These are phyloP conservation scores for Lepidostoma basale DNA, from an alignment of 1,140 invertebrate species.

Conservation along the genomic window DNA sequence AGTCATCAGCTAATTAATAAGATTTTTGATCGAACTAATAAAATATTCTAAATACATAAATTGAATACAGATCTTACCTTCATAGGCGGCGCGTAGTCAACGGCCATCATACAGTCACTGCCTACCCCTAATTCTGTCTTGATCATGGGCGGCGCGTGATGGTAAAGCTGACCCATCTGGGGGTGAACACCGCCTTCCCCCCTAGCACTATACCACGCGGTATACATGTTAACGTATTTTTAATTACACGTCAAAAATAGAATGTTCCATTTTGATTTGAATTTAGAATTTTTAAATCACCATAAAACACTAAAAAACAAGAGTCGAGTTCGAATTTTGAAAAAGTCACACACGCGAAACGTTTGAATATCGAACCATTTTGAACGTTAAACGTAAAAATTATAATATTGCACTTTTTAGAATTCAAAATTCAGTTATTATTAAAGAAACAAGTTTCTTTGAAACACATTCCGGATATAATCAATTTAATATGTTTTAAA, in stretches of 20 bases:
- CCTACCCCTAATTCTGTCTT: slow-evolving; percentile 61
- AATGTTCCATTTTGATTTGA: too few relatives aligned
- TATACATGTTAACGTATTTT: slow-evolving; percentile 53
- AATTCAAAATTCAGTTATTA: too few relatives aligned
- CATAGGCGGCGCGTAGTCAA: slow-evolving; percentile 61
- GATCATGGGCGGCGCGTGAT: slow-evolving; percentile 60
- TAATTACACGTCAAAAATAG: too few relatives aligned
- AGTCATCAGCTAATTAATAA: too few relatives aligned
- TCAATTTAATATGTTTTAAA: too few relatives aligned
- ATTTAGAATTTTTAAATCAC: not conserved
- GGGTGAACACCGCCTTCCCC: slow-evolving; percentile 59
- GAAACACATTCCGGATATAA: too few relatives aligned
- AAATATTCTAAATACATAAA: not conserved
- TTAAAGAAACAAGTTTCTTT: too few relatives aligned
- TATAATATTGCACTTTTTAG: too few relatives aligned
- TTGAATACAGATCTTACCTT: slow-evolving; percentile 52
- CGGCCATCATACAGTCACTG: slow-evolving; percentile 62
- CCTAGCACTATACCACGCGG: slow-evolving; percentile 59
- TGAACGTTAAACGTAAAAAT: not conserved
- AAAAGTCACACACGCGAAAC: not conserved
- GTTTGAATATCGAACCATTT: not conserved
- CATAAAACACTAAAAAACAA: not conserved
- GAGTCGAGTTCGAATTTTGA: not conserved
- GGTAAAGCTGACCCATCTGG: slow-evolving; percentile 60
- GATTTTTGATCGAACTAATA: not conserved